Conservation (phyloP, 2,797 vertebrate species). For the Apodemus agrarius region DNA sequence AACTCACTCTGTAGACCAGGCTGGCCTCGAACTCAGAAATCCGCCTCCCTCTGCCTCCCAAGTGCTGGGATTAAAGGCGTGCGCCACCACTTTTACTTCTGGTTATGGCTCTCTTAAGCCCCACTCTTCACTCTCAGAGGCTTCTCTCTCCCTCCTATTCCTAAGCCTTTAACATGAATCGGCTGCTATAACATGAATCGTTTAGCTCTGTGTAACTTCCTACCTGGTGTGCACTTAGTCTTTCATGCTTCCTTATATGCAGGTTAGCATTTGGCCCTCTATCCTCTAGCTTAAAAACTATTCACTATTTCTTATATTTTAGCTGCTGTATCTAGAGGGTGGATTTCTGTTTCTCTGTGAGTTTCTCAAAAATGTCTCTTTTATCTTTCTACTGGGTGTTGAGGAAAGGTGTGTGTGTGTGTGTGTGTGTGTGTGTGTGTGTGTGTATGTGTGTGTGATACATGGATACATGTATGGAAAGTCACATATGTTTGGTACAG, state of each 20-base stretch:
- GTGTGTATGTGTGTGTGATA: background rate
- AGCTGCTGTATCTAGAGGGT: background rate
- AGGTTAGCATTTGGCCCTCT: conserved; percentile 4
- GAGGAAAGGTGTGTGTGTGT: background rate
- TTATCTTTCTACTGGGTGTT: background rate
- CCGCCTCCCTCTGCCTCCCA: no score
- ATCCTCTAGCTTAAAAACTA: conserved; percentile 1
- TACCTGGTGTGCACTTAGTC: conserved; percentile 13
- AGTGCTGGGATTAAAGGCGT: no score
- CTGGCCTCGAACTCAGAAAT: no score
- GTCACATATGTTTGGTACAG: background rate
- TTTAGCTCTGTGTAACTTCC: conserved; percentile 6
- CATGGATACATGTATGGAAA: background rate
- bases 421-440: background rate
- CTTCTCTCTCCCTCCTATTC: background rate
- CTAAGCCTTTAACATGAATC: conserved; percentile 28
- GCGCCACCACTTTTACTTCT: no score
- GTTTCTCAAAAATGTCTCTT: conserved; percentile 22
- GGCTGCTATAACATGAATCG: background rate
- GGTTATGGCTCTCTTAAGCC: background rate
- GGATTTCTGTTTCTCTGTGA: background rate
- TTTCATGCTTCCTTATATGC: background rate
- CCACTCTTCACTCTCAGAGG: background rate
- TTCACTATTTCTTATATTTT: background rate
- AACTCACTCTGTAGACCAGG: no score